Percentiles rank a stretch among this genome's conserved stretches.
Evolutionary conservation across 2,888 invertebrate genomes (phyloP).

Genomic region (Drosophila pseudotakahashii): DNA sequence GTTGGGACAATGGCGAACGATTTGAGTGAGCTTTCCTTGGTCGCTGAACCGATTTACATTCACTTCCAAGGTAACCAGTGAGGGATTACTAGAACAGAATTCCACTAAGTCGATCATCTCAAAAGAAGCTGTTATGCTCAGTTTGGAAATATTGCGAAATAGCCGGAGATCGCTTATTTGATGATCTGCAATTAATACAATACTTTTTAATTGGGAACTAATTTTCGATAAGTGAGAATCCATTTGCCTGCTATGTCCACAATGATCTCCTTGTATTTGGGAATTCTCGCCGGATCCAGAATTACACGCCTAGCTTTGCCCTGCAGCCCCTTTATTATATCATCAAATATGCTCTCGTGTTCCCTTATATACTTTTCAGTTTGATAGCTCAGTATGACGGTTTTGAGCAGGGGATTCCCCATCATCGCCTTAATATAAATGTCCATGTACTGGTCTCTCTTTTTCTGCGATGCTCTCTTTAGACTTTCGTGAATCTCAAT

Average conservation of each 20-base stretch:
- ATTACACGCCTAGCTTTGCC: not conserved
- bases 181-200: not conserved
- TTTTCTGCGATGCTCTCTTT: not conserved
- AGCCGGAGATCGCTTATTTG: not conserved
- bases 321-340: conserved; percentile 2
- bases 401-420: not conserved
- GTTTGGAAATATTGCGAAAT: conserved; percentile 14
- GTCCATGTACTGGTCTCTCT: conserved; percentile 6
- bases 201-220: not conserved
- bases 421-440: not conserved
- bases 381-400: not conserved
- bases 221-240: not conserved
- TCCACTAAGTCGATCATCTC: conserved; percentile 11
- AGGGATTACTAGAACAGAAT: conserved; percentile 11
- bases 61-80: conserved; percentile 11
- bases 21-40: conserved; percentile 10
- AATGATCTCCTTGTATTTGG: not conserved
- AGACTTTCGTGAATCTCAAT: not conserved
- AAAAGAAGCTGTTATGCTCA: conserved; percentile 11
- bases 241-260: conserved; percentile 13
- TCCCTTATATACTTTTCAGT: not conserved
- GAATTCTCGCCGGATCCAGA: not conserved
- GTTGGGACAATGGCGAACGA: conserved; percentile 20
- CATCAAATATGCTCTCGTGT: conserved; percentile 12
- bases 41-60: conserved; percentile 10